Percentiles rank a stretch among this genome's conserved stretches.
phyloP scores from a whole-genome alignment of 2,113 vertebrate genomes.

The Physeter macrocephalus region DNA sequence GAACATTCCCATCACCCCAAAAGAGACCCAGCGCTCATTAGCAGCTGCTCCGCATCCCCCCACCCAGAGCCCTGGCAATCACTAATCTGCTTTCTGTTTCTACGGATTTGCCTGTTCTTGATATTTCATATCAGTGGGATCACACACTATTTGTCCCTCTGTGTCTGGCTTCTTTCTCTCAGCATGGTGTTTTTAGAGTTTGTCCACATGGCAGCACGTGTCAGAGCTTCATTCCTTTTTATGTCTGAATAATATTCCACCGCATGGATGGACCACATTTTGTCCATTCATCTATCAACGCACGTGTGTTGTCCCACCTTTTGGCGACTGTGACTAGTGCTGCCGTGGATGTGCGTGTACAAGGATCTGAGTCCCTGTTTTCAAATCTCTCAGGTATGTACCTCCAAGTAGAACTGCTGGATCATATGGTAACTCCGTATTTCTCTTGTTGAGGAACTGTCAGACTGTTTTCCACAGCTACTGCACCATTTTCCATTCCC shows the following conservation, averaged over 20 bases:
- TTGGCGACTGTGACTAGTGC: not conserved
- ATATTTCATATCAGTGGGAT: not conserved
- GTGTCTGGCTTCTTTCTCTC: not conserved
- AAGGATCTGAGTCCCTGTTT: not conserved
- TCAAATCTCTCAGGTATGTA: not conserved
- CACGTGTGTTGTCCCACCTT: not conserved
- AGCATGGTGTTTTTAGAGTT: not conserved
- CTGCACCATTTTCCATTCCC: not conserved
- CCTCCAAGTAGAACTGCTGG: not conserved
- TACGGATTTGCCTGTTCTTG: not conserved
- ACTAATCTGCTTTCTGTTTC: not conserved
- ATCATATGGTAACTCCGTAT: not conserved
- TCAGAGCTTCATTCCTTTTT: not conserved
- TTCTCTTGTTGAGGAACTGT: not conserved
- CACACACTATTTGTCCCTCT: not conserved
- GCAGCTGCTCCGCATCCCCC: not conserved
- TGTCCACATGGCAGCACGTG: rapidly evolving
- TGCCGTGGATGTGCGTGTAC: not conserved
- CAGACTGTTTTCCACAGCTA: not conserved
- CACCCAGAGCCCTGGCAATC: not conserved
- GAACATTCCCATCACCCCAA: not conserved
- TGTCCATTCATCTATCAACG: not conserved
- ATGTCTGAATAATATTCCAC: not conserved
- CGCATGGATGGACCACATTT: too few species aligned
- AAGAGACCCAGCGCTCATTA: not conserved